Percentiles rank a stretch among this genome's conserved stretches.
Evolutionary conservation across 1,140 invertebrate genomes (phyloP).

Genomic region (Listronotus oregonensis): DNA sequence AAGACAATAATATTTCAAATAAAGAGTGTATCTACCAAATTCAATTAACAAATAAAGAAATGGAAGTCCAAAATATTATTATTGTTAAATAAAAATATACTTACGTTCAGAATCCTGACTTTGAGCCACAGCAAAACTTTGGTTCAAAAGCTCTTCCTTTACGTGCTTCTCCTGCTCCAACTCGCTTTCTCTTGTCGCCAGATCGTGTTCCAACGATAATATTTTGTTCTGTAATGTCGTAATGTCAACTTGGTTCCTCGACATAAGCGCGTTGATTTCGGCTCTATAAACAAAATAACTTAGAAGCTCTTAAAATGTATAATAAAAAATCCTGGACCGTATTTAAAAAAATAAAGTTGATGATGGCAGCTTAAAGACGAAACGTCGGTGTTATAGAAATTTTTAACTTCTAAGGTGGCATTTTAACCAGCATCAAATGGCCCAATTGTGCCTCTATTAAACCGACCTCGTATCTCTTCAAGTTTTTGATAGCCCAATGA

Average conservation of each 20-base stretch:
- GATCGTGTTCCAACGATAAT: slow-evolving; percentile 60
- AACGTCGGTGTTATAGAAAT: no score
- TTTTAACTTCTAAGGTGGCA: no score
- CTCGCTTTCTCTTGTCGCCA: slow-evolving; percentile 64
- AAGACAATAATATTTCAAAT: no score
- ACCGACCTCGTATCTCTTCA: no score
- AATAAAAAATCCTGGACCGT: no score
- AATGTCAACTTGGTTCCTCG: slow-evolving; percentile 57
- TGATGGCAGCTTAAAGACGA: no score
- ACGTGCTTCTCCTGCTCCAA: slow-evolving; percentile 66
- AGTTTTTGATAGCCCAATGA: no score
- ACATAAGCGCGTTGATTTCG: slow-evolving; percentile 62
- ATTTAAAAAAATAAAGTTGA: neutral
- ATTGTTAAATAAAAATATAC: slow-evolving; percentile 18
- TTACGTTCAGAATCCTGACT: slow-evolving; percentile 68
- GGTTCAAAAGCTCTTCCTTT: slow-evolving; percentile 64
- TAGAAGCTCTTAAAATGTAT: neutral
- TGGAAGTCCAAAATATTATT: no score
- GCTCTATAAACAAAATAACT: slow-evolving; percentile 38
- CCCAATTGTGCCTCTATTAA: no score
- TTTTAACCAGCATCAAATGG: no score
- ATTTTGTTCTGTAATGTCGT: slow-evolving; percentile 59
- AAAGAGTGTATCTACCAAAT: no score
- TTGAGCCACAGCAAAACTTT: slow-evolving; percentile 59
- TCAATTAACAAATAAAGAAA: no score